These are phyloP conservation scores for Castor canadensis DNA, from an alignment of 2,113 vertebrate genomes.

Conservation along the genomic window DNA sequence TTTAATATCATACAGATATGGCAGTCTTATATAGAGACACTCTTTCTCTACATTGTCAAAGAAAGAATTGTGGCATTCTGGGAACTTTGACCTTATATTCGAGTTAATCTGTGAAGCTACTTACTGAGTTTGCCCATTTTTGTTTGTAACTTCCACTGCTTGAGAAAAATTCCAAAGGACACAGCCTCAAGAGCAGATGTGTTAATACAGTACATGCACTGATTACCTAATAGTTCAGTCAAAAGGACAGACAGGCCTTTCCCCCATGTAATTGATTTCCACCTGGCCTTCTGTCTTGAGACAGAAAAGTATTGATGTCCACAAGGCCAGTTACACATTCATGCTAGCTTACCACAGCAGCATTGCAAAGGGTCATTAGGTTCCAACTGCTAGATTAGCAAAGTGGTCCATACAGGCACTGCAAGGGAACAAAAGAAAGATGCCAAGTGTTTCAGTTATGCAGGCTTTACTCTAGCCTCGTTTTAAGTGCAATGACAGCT, in stretches of 20 bases:
- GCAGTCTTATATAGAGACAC: neutral
- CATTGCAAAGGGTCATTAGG: neutral
- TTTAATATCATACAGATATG: neutral
- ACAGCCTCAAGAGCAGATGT: neutral
- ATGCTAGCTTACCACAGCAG: neutral
- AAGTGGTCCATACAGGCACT: neutral
- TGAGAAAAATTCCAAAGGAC: slow-evolving; percentile 30
- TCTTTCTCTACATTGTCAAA: neutral
- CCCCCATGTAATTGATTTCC: neutral
- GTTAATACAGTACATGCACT: neutral
- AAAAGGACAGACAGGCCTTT: neutral
- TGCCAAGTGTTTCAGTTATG: neutral
- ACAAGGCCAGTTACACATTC: neutral
- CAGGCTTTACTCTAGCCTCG: neutral
- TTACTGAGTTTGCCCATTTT: slow-evolving; percentile 43
- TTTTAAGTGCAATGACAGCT: neutral
- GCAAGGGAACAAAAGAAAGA: neutral
- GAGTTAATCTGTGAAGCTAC: neutral
- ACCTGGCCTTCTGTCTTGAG: neutral
- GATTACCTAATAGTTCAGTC: neutral
- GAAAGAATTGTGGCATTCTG: neutral
- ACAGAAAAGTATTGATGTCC: neutral
- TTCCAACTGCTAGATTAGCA: neutral
- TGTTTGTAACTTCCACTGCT: slow-evolving; percentile 11
- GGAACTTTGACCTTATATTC: slow-evolving; percentile 29